Evolutionary conservation across 2,113 vertebrate genomes (phyloP).

Genomic region (Ginglymostoma cirratum): DNA sequence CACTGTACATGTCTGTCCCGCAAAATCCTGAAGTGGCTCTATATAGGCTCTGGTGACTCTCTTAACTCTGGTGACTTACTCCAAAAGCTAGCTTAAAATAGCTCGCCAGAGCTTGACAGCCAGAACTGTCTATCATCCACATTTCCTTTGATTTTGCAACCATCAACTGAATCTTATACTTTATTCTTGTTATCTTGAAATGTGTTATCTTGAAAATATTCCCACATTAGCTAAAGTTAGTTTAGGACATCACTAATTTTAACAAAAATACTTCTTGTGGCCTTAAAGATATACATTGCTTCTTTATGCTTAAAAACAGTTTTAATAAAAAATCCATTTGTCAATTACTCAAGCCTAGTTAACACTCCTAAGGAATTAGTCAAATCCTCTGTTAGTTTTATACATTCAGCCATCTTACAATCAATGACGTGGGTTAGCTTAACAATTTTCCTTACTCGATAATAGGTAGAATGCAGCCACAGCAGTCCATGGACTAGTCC

Average conservation of each 20-base stretch:
- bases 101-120: neutral
- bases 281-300: neutral
- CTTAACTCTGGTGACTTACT: neutral
- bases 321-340: neutral
- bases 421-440: neutral
- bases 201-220: neutral
- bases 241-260: neutral
- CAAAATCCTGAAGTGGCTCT: neutral
- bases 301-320: neutral
- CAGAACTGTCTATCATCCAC: neutral
- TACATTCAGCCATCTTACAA: neutral
- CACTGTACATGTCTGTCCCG: neutral
- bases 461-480: conserved; percentile 49
- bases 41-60: neutral
- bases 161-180: neutral
- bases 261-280: neutral
- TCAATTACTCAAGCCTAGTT: neutral
- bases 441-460: conserved; percentile 45
- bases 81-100: neutral
- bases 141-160: neutral
- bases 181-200: neutral
- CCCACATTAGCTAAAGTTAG: neutral
- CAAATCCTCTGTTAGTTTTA: neutral
- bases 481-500: conserved; percentile 54
- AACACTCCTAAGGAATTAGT: neutral